These are phyloP conservation scores for Diadegma fenestrale DNA, from an alignment of 2,888 invertebrate species.

Conservation along the genomic window DNA sequence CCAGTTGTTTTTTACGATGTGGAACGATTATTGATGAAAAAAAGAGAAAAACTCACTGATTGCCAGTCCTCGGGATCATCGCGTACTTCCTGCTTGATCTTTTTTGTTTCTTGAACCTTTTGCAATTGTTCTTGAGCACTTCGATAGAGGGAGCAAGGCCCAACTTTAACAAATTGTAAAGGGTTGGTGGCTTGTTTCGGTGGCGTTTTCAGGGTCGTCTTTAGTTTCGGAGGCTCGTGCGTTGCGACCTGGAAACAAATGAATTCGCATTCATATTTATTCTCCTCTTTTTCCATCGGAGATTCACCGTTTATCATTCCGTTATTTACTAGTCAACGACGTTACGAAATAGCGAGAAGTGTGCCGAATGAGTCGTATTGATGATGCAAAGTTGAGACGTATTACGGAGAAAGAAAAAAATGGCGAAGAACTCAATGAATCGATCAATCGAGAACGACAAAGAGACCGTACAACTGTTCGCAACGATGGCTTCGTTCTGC, in stretches of 20 bases:
- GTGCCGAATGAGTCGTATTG: not conserved
- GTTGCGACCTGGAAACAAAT: slow-evolving; percentile 75
- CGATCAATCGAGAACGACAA: slow-evolving; percentile 47
- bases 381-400: not conserved
- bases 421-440: slow-evolving; percentile 22
- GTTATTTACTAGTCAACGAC: not conserved
- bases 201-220: slow-evolving; percentile 87
- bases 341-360: not conserved
- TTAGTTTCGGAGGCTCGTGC: slow-evolving; percentile 83
- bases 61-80: slow-evolving; percentile 97
- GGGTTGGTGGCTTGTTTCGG: slow-evolving; percentile 94
- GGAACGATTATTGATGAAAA: not conserved
- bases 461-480: slow-evolving; percentile 54
- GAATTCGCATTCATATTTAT: not conserved
- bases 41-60: slow-evolving; percentile 88
- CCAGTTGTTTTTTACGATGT: not conserved
- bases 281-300: not conserved
- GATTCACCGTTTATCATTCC: not conserved
- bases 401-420: not conserved
- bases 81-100: slow-evolving; percentile 91
- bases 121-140: slow-evolving; percentile 94
- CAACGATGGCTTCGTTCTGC: slow-evolving; percentile 37
- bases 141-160: slow-evolving; percentile 94
- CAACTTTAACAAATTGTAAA: slow-evolving; percentile 95
- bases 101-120: slow-evolving; percentile 93